Percentiles rank a stretch among this genome's conserved stretches.
These are phyloP conservation scores for Lamprologus speciosus DNA, from an alignment of 2,113 vertebrate species.

Conservation along the genomic window DNA sequence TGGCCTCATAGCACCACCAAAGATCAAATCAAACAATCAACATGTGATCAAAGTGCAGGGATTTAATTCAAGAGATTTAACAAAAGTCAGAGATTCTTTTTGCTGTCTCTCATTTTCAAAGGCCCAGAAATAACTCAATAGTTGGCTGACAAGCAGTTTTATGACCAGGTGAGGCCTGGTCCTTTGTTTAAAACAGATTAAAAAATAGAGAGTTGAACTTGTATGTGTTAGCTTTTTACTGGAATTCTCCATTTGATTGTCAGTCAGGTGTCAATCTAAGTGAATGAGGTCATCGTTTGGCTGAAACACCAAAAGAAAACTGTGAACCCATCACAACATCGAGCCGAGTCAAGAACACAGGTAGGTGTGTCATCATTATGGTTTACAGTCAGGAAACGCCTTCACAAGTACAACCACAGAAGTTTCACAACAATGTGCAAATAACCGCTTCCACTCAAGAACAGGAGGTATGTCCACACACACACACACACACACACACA, in stretches of 20 bases:
- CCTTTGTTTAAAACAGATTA: neutral
- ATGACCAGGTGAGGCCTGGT: neutral
- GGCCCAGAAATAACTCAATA: neutral
- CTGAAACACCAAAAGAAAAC: neutral
- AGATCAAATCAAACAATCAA: neutral
- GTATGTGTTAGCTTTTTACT: neutral
- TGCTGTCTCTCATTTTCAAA: neutral
- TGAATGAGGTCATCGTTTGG: neutral
- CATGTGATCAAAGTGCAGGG: neutral
- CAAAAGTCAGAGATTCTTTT: neutral
- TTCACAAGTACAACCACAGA: neutral
- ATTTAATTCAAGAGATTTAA: rapidly evolving
- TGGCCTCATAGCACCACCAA: neutral
- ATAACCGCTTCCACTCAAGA: neutral
- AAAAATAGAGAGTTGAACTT: neutral
- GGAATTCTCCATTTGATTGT: neutral
- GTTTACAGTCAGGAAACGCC: neutral
- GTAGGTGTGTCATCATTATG: neutral
- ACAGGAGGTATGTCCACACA: neutral
- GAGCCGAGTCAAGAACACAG: neutral
- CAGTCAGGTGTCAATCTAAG: neutral
- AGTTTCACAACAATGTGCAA: neutral
- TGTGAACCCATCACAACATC: neutral
- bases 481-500: rapidly evolving
- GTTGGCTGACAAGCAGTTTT: neutral